Conservation (phyloP, 1,140 invertebrate genomes). For the Oreohelix idahoensis region DNA sequence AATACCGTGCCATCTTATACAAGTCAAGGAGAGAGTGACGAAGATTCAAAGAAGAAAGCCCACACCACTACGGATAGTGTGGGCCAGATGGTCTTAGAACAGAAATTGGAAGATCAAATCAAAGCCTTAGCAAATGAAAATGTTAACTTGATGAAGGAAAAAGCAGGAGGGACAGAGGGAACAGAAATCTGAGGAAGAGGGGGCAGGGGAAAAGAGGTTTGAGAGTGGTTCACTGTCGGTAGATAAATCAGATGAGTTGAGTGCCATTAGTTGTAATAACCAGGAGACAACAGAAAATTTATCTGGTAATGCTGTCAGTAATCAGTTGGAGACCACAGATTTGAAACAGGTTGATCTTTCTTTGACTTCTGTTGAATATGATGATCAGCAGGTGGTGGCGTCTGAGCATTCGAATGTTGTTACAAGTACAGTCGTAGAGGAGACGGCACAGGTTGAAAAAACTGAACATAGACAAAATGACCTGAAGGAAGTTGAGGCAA, state of each 20-base stretch:
- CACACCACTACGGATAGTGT: not conserved
- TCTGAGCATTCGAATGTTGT: no score
- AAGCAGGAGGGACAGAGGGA: conserved; percentile 24
- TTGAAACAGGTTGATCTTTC: not conserved
- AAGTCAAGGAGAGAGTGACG: not conserved
- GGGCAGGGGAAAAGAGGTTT: not conserved
- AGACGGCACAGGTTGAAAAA: no score
- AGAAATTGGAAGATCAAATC: conserved; percentile 4
- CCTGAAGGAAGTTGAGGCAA: no score
- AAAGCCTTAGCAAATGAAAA: conserved; percentile 17
- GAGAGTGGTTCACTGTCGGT: not conserved
- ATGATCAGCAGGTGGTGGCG: no score
- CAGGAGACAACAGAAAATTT: not conserved
- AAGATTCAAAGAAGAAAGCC: no score
- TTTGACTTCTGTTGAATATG: not conserved
- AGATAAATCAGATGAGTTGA: not conserved
- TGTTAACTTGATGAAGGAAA: not conserved
- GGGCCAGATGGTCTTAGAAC: not conserved
- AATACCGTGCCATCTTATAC: not conserved
- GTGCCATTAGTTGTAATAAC: not conserved
- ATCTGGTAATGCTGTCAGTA: not conserved
- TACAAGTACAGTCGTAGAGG: no score
- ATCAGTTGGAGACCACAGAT: not conserved
- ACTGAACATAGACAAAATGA: no score
- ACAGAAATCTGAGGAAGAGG: conserved; percentile 12